These are phyloP conservation scores for Andrena minutula DNA, from an alignment of 2,888 invertebrate species.

Conservation along the genomic window DNA sequence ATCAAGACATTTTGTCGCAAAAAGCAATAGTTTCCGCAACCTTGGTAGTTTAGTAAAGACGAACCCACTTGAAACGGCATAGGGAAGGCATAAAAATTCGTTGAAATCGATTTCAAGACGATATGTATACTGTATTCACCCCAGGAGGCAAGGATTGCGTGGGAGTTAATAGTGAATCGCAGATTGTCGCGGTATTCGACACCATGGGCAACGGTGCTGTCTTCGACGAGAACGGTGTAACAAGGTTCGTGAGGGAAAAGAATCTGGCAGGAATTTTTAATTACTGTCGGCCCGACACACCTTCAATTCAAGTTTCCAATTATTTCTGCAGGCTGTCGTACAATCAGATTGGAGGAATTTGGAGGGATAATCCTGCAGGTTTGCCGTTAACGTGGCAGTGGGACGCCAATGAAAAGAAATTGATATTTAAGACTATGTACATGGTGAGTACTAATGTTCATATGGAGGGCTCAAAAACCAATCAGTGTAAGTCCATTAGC, in stretches of 20 bases:
- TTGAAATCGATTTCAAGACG: constrained; percentile 72
- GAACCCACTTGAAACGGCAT: background rate
- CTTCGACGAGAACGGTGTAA: constrained; percentile 70
- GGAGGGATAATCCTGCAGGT: constrained; percentile 67
- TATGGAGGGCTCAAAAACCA: no score
- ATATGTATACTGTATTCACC: constrained; percentile 75
- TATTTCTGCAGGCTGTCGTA: constrained; percentile 74
- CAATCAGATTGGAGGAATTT: constrained; percentile 78
- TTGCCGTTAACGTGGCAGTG: constrained; percentile 73
- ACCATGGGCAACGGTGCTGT: constrained; percentile 75
- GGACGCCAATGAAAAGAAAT: constrained; percentile 54
- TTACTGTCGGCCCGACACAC: constrained; percentile 54
- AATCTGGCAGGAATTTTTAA: constrained; percentile 69
- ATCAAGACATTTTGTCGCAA: no score
- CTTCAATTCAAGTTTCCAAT: constrained; percentile 63
- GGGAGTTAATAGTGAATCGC: constrained; percentile 58
- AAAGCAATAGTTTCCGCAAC: constrained; percentile 4
- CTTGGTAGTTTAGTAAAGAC: background rate
- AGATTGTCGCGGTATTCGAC: constrained; percentile 76
- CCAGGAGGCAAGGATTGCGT: constrained; percentile 68
- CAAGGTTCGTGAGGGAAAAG: constrained; percentile 68
- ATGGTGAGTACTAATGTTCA: constrained; percentile 46
- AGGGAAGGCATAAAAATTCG: constrained; percentile 28
- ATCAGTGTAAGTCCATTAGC: no score
- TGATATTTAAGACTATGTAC: constrained; percentile 60